Evolutionary conservation across 1,140 invertebrate species (phyloP), one percentile per base, ranked within the genome.

Genomic region (Dinoponera quadriceps): DNA sequence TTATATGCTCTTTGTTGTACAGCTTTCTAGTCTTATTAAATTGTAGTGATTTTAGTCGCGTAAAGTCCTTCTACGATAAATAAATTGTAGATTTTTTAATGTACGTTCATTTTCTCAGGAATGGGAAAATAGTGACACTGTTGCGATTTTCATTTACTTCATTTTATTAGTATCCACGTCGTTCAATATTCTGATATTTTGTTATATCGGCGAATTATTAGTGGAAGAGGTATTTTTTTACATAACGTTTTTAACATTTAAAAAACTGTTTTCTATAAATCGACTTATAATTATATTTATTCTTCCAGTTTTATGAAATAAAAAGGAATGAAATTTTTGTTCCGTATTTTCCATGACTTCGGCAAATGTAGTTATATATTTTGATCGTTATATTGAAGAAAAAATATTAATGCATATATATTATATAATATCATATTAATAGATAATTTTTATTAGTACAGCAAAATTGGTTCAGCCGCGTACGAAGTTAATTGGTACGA

Each of bases 181-280:
- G 13, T 90, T 90, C 49, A 91, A 92, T 68, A 87, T 90, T 51
- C 85, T 90, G 9, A 90, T 92, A 75, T 90, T 90, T 65, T 92
- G 91, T 54, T 89, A 90, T n/a, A 89, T 92, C n/a, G 88, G 91
- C 0, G 88, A 92, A 55, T 18, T 91, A 9, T 73, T 92, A 0
- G 68, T 83, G 5, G 83, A 91, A 69, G 77, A 91, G 86, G 91
- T 92, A 89, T n/a, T 16, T 16, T 54, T 48, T 66, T n/a, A 51
- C 14, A 44, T 44, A 44, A 11, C 7, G 11, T 11, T 11, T 44
- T 11, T 44, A 27, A 22, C 7, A n/a, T 44, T 18, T 49, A 25
- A 49, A 7, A 60, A 29, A 44, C 2, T 49, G 38, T 60, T 27
- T 82, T 16, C n/a, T 16, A 27, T 27, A 25, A 16, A n/a, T 5